These are phyloP conservation scores for Pogonocherus hispidulus DNA, from an alignment of 2,888 invertebrate species.

Conservation along the genomic window DNA sequence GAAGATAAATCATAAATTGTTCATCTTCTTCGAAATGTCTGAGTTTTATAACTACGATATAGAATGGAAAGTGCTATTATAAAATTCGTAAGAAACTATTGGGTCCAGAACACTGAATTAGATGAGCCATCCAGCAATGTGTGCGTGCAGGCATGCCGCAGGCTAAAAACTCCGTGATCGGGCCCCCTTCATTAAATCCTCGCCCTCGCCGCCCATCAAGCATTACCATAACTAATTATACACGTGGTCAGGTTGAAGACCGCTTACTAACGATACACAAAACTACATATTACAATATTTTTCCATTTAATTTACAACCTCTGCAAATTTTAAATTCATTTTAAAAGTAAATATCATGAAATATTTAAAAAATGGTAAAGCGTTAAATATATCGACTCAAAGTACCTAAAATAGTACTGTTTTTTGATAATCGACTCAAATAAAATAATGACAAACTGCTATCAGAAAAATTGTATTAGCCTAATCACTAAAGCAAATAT, in stretches of 20 bases:
- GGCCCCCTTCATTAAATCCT: conserved; percentile 64
- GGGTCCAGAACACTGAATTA: conserved; percentile 25
- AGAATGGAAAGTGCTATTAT: conserved; percentile 21
- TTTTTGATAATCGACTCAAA: too few relatives aligned
- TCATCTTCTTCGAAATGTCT: too few relatives aligned
- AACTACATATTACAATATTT: conserved; percentile 37
- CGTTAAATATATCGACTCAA: too few relatives aligned
- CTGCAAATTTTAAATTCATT: conserved; percentile 38
- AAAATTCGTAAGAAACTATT: conserved; percentile 25
- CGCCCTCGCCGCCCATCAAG: conserved; percentile 67
- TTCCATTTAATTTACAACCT: conserved; percentile 33
- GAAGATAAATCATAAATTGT: too few relatives aligned
- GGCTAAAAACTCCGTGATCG: conserved; percentile 56
- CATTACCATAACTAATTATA: conserved; percentile 69
- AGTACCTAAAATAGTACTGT: too few relatives aligned
- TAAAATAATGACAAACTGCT: too few relatives aligned
- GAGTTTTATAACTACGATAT: conserved; percentile 6
- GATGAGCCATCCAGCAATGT: conserved; percentile 54
- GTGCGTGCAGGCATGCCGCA: conserved; percentile 59
- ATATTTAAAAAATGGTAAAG: too few relatives aligned
- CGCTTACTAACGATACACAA: conserved; percentile 35
- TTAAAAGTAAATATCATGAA: conserved; percentile 21
- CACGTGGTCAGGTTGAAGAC: conserved; percentile 60
- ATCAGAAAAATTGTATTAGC: too few relatives aligned
- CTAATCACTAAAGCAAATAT: too few relatives aligned